Conservation (phyloP, 2,797 vertebrate genomes). For the Nyctibius grandis region DNA sequence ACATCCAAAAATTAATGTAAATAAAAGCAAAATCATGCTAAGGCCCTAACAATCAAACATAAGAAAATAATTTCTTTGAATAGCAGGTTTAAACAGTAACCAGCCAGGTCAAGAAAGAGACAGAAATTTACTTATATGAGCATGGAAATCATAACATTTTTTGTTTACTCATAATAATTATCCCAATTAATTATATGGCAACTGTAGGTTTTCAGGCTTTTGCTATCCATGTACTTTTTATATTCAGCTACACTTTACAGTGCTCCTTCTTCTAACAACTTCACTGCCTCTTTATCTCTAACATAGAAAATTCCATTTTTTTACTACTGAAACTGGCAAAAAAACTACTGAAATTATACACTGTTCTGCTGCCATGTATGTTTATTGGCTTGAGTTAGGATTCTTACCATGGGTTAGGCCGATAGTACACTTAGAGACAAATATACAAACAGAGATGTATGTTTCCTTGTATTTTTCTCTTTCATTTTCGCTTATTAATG, state of each 20-base stretch:
- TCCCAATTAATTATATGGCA: background rate
- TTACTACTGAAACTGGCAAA: background rate
- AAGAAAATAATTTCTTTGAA: background rate
- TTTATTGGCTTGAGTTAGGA: background rate
- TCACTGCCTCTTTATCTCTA: background rate
- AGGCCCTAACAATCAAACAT: background rate
- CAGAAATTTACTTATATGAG: background rate
- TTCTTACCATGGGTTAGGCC: background rate
- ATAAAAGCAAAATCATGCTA: slow-evolving; percentile 2
- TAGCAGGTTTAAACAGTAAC: background rate
- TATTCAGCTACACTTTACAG: background rate
- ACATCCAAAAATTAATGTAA: background rate
- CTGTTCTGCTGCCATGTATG: background rate
- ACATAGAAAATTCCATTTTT: background rate
- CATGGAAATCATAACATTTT: background rate
- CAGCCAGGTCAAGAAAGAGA: background rate
- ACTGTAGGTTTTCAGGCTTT: background rate
- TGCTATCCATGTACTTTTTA: background rate
- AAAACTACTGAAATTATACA: background rate
- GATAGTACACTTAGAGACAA: background rate
- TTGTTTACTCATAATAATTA: background rate
- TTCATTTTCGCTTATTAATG: background rate
- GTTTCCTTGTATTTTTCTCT: background rate
- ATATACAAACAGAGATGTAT: background rate
- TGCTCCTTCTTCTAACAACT: background rate